These are phyloP conservation scores for Macaca nemestrina DNA, from an alignment of 2,113 vertebrate species.

Conservation along the genomic window DNA sequence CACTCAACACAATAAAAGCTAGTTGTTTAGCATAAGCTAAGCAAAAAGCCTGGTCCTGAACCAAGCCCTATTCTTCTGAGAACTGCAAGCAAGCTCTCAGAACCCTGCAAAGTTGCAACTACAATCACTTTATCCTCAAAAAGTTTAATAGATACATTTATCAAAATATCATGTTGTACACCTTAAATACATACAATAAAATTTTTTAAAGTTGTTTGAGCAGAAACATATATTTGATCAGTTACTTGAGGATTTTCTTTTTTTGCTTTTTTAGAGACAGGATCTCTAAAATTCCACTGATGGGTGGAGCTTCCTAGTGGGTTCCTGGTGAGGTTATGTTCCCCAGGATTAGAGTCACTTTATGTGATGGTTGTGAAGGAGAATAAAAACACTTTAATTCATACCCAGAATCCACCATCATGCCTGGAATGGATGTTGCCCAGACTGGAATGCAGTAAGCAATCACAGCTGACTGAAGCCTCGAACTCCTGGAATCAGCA, in stretches of 20 bases:
- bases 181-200: background rate
- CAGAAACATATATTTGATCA: background rate
- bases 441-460: too few species aligned
- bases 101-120: background rate
- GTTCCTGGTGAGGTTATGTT: too few species aligned
- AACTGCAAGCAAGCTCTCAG: background rate
- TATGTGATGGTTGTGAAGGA: too few species aligned
- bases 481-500: too few species aligned
- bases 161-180: background rate
- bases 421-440: too few species aligned
- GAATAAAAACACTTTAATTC: too few species aligned
- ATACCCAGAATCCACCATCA: too few species aligned
- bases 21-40: background rate
- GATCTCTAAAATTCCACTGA: too few species aligned
- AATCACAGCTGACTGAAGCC: too few species aligned
- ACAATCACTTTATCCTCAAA: background rate
- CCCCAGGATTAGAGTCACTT: too few species aligned
- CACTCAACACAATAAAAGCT: background rate
- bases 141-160: background rate
- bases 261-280: too few species aligned
- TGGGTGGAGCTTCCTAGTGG: too few species aligned
- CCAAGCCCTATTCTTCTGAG: background rate
- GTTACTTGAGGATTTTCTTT: background rate
- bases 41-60: background rate
- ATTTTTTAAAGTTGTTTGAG: background rate